Evolutionary conservation across 2,113 vertebrate species (phyloP).

Genomic region (Podocnemis expansa): DNA sequence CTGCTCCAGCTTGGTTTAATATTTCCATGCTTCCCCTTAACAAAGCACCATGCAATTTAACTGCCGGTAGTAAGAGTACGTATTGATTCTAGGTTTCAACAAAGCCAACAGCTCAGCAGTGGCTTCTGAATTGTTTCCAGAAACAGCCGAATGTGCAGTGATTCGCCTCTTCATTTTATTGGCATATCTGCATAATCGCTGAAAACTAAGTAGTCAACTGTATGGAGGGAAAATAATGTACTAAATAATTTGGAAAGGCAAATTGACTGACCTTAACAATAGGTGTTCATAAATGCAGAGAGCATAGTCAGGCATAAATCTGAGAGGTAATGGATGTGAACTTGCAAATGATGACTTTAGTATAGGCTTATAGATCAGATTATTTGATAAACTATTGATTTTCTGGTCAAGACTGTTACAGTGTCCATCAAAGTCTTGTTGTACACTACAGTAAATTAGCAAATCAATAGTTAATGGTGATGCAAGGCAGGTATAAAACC

Average conservation of each 20-base stretch:
- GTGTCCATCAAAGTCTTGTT: slow-evolving; percentile 38
- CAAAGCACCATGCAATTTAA: slow-evolving; percentile 6
- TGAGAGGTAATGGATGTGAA: not conserved
- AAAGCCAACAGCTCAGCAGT: not conserved
- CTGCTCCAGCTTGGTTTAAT: not conserved
- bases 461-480: slow-evolving; percentile 29
- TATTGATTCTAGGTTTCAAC: slow-evolving; percentile 5
- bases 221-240: not conserved
- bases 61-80: not conserved
- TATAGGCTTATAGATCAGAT: not conserved
- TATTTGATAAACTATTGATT: slow-evolving; percentile 40
- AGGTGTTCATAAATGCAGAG: not conserved
- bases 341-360: not conserved
- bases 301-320: not conserved
- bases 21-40: not conserved
- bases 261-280: not conserved
- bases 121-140: slow-evolving; percentile 11
- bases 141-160: slow-evolving; percentile 13
- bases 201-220: not conserved
- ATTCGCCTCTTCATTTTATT: slow-evolving; percentile 1
- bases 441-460: slow-evolving; percentile 4
- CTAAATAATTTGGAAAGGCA: slow-evolving; percentile 19
- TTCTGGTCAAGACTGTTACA: slow-evolving; percentile 22
- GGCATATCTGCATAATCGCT: not conserved
- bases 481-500: slow-evolving; percentile 26